Evolutionary conservation across 1,140 invertebrate species (phyloP).

Genomic region (Adelges cooleyi): DNA sequence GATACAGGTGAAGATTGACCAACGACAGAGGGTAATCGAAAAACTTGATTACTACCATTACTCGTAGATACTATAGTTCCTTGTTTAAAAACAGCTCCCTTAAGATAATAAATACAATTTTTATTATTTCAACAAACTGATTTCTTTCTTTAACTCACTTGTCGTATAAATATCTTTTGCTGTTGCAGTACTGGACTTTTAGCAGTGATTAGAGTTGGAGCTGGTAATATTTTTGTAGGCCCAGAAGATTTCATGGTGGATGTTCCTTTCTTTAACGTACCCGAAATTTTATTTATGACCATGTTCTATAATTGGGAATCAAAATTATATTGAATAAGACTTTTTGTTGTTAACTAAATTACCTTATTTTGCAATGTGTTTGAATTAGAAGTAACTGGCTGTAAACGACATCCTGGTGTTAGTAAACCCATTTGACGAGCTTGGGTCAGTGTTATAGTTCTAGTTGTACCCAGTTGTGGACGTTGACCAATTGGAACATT

Average conservation of each 20-base stretch:
- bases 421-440: constrained; percentile 54
- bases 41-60: constrained; percentile 1
- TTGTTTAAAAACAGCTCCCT: constrained; percentile 29
- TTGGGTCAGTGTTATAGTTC: constrained; percentile 57
- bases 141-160: constrained; percentile 40
- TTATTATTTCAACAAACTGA: too few relatives aligned
- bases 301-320: constrained; percentile 40
- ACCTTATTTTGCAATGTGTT: constrained; percentile 1
- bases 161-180: constrained; percentile 48
- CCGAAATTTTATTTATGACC: constrained; percentile 42
- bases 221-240: constrained; percentile 57
- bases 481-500: constrained; percentile 18
- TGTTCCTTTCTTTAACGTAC: constrained; percentile 35
- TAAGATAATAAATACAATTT: neutral
- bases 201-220: constrained; percentile 41
- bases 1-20: constrained; percentile 3
- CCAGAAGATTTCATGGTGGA: constrained; percentile 35
- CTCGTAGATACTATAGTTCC: constrained; percentile 29
- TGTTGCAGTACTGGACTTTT: constrained; percentile 42
- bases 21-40: constrained; percentile 15
- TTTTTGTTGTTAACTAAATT: neutral
- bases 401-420: constrained; percentile 43
- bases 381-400: constrained; percentile 40
- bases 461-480: constrained; percentile 42
- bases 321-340: too few relatives aligned